Conservation (phyloP, 2,113 vertebrate species). For the Silurus glanis region DNA sequence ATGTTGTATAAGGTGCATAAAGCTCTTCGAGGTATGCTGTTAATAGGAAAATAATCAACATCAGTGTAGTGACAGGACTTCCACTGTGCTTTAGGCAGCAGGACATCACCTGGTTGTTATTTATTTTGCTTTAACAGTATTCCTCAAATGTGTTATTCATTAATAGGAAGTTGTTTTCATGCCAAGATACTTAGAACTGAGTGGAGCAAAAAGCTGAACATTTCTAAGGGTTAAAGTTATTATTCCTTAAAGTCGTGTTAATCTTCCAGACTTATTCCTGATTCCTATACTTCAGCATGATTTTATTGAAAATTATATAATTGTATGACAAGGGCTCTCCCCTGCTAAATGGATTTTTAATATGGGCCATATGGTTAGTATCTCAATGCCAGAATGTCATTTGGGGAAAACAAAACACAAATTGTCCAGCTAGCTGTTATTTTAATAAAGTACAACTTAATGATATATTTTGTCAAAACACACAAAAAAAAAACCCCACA, state of each 20-base stretch:
- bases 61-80: not conserved
- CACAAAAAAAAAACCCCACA: not conserved
- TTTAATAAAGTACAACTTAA: not conserved
- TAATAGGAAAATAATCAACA: not conserved
- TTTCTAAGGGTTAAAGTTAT: not conserved
- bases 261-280: not conserved
- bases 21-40: not conserved
- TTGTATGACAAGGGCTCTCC: not conserved
- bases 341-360: not conserved
- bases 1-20: not conserved
- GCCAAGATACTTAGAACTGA: not conserved
- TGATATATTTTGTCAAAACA: not conserved
- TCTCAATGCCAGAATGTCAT: not conserved
- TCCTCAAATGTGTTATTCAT: not conserved
- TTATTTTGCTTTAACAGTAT: not conserved
- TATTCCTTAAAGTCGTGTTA: not conserved
- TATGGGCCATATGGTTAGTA: not conserved
- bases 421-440: not conserved
- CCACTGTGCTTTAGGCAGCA: not conserved
- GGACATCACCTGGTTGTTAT: not conserved
- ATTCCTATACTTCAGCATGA: not conserved
- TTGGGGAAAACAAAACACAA: not conserved
- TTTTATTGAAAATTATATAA: not conserved
- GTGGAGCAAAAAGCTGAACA: not conserved
- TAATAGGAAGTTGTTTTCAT: not conserved